phyloP scores from a whole-genome alignment of 2,113 vertebrate genomes.

The Dipodomys stephensi region DNA sequence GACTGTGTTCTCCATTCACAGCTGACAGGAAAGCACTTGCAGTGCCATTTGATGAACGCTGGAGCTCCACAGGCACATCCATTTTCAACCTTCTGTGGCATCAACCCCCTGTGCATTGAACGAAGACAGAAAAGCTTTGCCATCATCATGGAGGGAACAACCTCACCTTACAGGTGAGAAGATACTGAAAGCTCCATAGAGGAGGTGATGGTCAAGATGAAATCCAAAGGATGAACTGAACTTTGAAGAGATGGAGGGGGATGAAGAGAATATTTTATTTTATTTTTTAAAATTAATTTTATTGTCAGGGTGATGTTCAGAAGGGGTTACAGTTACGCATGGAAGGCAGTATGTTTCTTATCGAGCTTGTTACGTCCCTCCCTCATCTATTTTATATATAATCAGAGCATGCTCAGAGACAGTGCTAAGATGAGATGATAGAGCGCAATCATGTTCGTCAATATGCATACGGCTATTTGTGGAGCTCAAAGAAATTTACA shows the following conservation, averaged over 20 bases:
- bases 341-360: too few relatives aligned
- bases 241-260: neutral
- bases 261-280: neutral
- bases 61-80: too few relatives aligned
- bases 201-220: neutral
- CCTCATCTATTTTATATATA: neutral
- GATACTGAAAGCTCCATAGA: too few relatives aligned
- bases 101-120: accelerated
- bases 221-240: neutral
- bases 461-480: too few relatives aligned
- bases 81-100: neutral
- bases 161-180: neutral
- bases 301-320: too few relatives aligned
- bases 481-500: too few relatives aligned
- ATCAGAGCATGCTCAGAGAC: neutral
- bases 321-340: too few relatives aligned
- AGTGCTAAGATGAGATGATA: neutral
- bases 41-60: neutral
- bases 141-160: neutral
- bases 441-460: neutral
- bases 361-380: too few relatives aligned
- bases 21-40: neutral
- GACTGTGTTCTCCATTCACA: accelerated
- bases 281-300: too few relatives aligned
- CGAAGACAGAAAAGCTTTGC: neutral